Evolutionary conservation across 2,113 vertebrate species (phyloP), one percentile per base, ranked within the genome.

Genomic region (Catharus fuscescens): DNA sequence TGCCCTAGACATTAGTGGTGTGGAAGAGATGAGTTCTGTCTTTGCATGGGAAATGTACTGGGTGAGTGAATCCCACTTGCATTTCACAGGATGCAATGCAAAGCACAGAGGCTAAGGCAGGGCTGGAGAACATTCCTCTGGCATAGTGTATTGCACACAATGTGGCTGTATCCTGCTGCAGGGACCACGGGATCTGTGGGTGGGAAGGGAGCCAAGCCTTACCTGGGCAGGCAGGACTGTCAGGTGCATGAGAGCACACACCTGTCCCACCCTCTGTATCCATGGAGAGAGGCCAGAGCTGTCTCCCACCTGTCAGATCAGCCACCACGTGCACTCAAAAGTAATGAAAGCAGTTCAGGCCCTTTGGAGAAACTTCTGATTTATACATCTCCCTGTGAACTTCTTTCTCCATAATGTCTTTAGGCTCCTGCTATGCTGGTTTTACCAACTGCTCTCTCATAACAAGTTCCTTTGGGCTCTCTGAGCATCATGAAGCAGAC

Each of bases 131-230:
- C 11, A 3, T 73, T 64, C 48, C 60, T 89, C 5, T 77, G 36
- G 20, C 24, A 52, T 32, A 18, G 7, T 36, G 18, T 38, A 14
- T 54, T 44, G 8, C 18, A 9, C 23, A 44, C 28, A 8, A 9
- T 34, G 57, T 40, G 18, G 8, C 28, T 32, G 11, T 62, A 17
- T 54, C 12, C 67, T 86, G 29, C 17, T 71, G 53, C 34, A 76
- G 79, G 44, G 34, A 23, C 48, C 12, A 14, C 0, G 0, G 54
- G 14, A 9, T 2, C 0, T 34, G 15, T 69, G 45, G 48, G 78
- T 6, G 14, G 45, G 60, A 56, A 87, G 64, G 60, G 20, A 77
- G 14, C 25, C 62, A 54, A 32, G 48, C 24, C 25, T 54, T 7
- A 1, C 21, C 26, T 59, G 52, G 44, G 16, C 32, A 36, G 54